Evolutionary conservation across 2,888 invertebrate genomes (phyloP).

Genomic region (Nomada ferruginata): DNA sequence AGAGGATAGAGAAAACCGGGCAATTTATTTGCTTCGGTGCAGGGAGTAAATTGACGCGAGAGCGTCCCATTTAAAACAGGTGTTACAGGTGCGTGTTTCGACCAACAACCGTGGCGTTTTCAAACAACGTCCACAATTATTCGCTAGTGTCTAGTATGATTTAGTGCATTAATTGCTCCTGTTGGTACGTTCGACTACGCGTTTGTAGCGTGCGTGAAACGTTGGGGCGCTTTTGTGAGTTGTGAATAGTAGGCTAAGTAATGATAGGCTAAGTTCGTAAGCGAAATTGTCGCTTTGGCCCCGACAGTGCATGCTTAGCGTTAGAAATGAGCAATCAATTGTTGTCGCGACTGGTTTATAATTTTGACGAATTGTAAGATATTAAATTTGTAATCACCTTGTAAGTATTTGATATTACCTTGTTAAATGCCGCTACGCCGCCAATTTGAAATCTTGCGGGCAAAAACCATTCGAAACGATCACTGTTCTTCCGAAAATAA

Average conservation of each 20-base stretch:
- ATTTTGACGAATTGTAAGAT: not conserved
- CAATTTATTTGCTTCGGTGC: constrained; percentile 35
- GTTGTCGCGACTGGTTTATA: not conserved
- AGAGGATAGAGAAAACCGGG: constrained; percentile 9
- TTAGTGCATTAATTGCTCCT: constrained; percentile 4
- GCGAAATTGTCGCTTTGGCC: not conserved
- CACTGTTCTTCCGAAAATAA: not conserved
- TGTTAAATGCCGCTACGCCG: not conserved
- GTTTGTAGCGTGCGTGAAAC: not conserved
- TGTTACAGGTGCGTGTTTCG: constrained; percentile 36
- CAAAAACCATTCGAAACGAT: constrained; percentile 4
- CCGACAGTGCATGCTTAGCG: not conserved
- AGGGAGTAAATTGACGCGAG: constrained; percentile 39
- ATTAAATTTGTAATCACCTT: not conserved
- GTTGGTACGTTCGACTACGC: not conserved
- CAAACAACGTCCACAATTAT: constrained; percentile 17
- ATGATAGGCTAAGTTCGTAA: not conserved
- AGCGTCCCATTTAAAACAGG: constrained; percentile 49
- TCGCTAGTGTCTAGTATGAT: not conserved
- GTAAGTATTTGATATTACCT: too few species aligned
- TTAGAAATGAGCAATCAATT: not conserved
- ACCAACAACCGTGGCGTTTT: constrained; percentile 21
- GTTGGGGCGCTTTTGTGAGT: not conserved
- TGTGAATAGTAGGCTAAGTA: not conserved
- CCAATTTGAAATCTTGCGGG: not conserved